A percentile compares a stretch with the other conserved stretches of the same genome.
Evolutionary conservation across 2,888 invertebrate genomes (phyloP).

Genomic region (Siphlonurus alternatus): DNA sequence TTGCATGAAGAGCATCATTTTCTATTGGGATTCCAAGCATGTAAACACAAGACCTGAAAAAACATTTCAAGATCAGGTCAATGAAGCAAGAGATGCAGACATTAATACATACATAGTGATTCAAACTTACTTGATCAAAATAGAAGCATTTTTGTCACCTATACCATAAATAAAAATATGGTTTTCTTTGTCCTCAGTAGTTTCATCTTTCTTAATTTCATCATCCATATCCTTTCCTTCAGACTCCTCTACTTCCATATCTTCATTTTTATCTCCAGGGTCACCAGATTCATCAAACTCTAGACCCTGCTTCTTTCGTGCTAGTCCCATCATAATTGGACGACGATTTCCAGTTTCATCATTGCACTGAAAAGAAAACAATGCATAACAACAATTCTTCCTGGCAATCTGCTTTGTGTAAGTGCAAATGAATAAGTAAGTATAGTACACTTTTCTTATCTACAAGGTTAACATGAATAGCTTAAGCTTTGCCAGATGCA

Average conservation of each 20-base stretch:
- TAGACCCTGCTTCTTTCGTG: constrained; percentile 19
- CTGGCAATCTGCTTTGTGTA: not conserved
- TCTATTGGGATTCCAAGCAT: constrained; percentile 52
- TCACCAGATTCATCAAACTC: constrained; percentile 14
- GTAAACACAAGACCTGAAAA: constrained; percentile 39
- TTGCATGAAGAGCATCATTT: constrained; percentile 58
- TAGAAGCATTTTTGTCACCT: constrained; percentile 3
- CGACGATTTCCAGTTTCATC: constrained; percentile 69
- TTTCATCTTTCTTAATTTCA: constrained; percentile 8
- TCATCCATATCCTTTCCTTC: constrained; percentile 10
- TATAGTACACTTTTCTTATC: too few species aligned
- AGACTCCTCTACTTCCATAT: constrained; percentile 14
- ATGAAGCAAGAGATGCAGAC: not conserved
- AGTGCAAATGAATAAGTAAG: too few species aligned
- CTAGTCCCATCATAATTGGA: constrained; percentile 51
- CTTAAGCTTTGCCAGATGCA: not conserved
- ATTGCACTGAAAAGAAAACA: constrained; percentile 33
- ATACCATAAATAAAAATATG: not conserved
- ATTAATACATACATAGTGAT: not conserved
- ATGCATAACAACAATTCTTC: too few species aligned
- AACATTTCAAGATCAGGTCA: not conserved
- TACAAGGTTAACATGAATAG: not conserved
- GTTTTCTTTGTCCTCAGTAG: not conserved
- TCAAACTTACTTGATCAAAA: constrained; percentile 18
- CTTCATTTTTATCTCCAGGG: constrained; percentile 9